A percentile compares a stretch with the other conserved stretches of the same genome.
phyloP scores from a whole-genome alignment of 2,888 invertebrate species.

The Cephus runcator region DNA sequence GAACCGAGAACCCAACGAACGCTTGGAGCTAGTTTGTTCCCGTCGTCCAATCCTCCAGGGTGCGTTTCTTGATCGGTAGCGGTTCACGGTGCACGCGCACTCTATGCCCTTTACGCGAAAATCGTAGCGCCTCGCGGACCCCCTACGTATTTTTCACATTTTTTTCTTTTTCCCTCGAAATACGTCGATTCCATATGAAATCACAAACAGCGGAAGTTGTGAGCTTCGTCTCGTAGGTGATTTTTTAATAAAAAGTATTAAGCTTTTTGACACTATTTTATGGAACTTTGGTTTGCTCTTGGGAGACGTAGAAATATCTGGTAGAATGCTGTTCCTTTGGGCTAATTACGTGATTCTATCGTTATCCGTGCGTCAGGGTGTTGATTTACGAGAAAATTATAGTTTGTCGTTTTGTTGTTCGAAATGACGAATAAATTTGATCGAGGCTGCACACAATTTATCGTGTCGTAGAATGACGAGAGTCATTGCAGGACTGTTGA shows the following conservation, averaged over 20 bases:
- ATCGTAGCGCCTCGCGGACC: slow-evolving; percentile 27
- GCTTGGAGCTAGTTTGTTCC: slow-evolving; percentile 60
- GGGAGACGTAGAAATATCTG: not conserved
- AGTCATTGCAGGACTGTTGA: not conserved
- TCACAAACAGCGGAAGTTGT: not conserved
- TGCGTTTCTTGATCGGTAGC: slow-evolving; percentile 54
- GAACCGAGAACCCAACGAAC: slow-evolving; percentile 40
- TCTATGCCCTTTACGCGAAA: slow-evolving; percentile 33
- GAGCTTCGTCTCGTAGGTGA: not conserved
- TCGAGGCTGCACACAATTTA: not conserved
- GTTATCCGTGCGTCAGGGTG: no score
- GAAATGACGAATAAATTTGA: not conserved
- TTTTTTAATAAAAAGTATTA: not conserved
- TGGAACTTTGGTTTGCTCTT: not conserved
- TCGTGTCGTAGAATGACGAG: not conserved
- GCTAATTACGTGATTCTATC: not conserved
- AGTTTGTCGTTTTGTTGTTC: not conserved
- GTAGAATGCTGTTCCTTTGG: not conserved
- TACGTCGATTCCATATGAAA: not conserved
- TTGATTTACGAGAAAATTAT: not conserved
- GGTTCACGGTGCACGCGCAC: not conserved
- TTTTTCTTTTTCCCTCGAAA: not conserved
- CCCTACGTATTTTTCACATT: not conserved
- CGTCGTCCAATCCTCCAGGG: slow-evolving; percentile 61
- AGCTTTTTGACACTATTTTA: not conserved